Evolutionary conservation across 2,888 invertebrate species (phyloP), one percentile per base, ranked within the genome.

Genomic region (Sturmia bella): DNA sequence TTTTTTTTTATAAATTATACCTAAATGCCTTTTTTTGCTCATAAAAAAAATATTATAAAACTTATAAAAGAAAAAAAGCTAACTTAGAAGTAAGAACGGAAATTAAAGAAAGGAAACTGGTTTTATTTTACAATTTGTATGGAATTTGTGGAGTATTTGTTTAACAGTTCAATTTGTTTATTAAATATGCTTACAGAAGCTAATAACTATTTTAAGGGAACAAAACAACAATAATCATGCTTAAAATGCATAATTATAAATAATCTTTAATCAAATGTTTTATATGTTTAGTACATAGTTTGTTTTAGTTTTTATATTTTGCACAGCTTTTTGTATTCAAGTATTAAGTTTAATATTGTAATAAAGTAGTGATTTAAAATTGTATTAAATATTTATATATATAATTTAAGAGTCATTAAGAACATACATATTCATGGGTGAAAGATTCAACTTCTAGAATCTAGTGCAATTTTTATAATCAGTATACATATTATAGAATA

Each of bases 21-120:
- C 9, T 69, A 81, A 81, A 81, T 81, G 81, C 68, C 32, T 70
- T 52, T 45, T 59, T 59, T 21, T 48, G 27, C 41, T 37, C 32
- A 21, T 37, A 57, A 54, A 68, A 79, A 45, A 63, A 63, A 63
- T 48, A 45, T 41, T 50, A 39, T 43, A 17, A 37, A 66, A 59
- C 32, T 77, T 63, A 57, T 50, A 50, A 57, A 9, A 57, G 12
- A 32, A 59, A 54, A 64, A 50, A 41, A 27, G 5, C n/a, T 21
- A 19, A 50, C 48, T 27, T 19, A 50, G 54, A 61, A 15, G 1
- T n/a, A 61, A 54, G 17, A 48, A 45, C 48, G 11, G 13, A 48
- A 37, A 56, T 24, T 7, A 19, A 66, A 72, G 39, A 37, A 50
- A 64, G 6, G 15, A 52, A 21, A 13, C 37, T 24, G 59, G 1